Conservation (phyloP, 2,797 vertebrate species). For the Lemur catta region DNA sequence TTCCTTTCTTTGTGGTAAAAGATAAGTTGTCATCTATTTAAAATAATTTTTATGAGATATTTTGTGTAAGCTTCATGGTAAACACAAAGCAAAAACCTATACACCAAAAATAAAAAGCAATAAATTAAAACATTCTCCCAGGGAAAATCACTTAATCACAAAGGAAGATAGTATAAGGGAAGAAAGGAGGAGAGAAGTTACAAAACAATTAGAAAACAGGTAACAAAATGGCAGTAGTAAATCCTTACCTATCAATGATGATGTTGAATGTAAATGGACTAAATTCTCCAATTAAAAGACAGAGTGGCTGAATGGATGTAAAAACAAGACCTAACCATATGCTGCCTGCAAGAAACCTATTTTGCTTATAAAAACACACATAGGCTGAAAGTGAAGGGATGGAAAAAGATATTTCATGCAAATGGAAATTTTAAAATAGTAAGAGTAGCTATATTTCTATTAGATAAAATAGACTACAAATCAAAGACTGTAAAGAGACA, state of each 20-base stretch:
- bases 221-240: neutral
- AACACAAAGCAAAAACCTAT: neutral
- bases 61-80: neutral
- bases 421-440: neutral
- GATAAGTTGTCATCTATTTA: neutral
- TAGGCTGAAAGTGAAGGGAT: neutral
- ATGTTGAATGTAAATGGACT: neutral
- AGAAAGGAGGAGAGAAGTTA: neutral
- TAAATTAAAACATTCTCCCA: neutral
- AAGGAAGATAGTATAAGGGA: neutral
- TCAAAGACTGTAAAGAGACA: neutral
- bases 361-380: neutral
- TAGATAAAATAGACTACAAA: neutral
- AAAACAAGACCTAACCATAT: neutral
- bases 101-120: neutral
- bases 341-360: neutral
- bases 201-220: neutral
- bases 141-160: neutral
- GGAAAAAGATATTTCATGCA: neutral
- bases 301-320: neutral
- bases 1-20: neutral
- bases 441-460: neutral
- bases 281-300: neutral
- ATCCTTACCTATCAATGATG: neutral
- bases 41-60: neutral